A percentile compares a stretch with the other conserved stretches of the same genome.
phyloP scores from a whole-genome alignment of 2,113 vertebrate genomes.

The Heterocephalus glaber region DNA sequence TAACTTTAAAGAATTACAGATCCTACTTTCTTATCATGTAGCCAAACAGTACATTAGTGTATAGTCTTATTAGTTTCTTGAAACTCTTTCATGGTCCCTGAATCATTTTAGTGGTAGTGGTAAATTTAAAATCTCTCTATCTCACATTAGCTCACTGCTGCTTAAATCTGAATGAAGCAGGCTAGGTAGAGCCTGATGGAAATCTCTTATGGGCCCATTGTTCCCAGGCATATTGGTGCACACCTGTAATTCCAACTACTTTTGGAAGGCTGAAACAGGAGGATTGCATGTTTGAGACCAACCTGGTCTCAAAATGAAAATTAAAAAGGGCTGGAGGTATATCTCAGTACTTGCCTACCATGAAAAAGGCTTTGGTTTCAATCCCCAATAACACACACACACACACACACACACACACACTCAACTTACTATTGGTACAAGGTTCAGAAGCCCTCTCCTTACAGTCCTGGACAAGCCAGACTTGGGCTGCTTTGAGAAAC shows the following conservation, averaged over 20 bases:
- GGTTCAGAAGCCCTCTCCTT: neutral
- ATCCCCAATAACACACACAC: neutral
- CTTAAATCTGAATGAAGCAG: neutral
- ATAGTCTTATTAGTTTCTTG: slow-evolving; percentile 16
- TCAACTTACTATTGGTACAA: neutral
- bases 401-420: neutral
- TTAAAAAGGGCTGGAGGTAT: neutral
- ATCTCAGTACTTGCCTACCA: neutral
- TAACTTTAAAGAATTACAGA: neutral
- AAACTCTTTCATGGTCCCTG: neutral
- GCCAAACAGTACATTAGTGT: neutral
- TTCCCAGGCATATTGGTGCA: neutral
- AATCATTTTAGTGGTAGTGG: slow-evolving; percentile 15
- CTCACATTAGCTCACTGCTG: neutral
- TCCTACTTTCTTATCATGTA: neutral
- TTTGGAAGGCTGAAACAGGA: neutral
- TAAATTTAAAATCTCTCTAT: slow-evolving; percentile 8
- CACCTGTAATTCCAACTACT: neutral
- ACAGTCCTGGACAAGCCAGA: neutral
- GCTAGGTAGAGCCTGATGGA: neutral
- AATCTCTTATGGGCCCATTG: neutral
- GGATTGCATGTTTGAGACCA: neutral
- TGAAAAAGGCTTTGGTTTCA: neutral
- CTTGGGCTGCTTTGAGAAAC: neutral
- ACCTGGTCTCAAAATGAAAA: neutral